Base-by-base conservation (phyloP, 1,140 invertebrate genomes). In the Lutraria rhynchaena region DNA sequence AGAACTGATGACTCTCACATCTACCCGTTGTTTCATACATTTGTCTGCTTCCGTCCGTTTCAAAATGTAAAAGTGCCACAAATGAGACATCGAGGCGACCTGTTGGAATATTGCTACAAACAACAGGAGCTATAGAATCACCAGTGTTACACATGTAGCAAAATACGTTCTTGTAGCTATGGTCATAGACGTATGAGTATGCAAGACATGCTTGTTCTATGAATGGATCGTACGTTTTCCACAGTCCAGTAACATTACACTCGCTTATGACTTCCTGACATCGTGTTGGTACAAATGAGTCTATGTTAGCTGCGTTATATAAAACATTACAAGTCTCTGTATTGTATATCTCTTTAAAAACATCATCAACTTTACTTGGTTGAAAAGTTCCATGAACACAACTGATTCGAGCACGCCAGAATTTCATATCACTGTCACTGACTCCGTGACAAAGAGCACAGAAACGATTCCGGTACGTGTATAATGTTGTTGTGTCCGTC, bases 181-280 rank as follows among this genome's bases (percentile, higher is more conserved):
- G 46, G 17, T 65, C 24, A 24, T 24, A 65, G 1, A 65, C 41
- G 1, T 35, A 41, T 0, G 61, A 44, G 41, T 65, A 65, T 4
- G 61, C 35, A 1, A 27, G 24, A 27, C 61, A 65, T 5, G 29
- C 61, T 11, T 22, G 33, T 15, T 65, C 61, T 2, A 65, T 44
- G 9, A 46, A 22, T 11, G 61, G 37, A 37, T 65, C 37, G 29
- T 65, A 65, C 11, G 9, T 24, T 46, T 46, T 46, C 61, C 61
- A 65, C 9, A 11, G 33, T 65, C 61, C 61, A 24, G 61, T 65
- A 13, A 35, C 58, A 57, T 58, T 65, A 24, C 61, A 65, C 13
- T 41, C 24, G 13, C 33, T 41, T 46, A 65, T 65, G 13, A 65
- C 37, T 27, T n/a, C 13, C 1, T 24, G 4, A 24, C 61, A 65